Conservation (phyloP, 2,113 vertebrate genomes). For the Hemiscyllium ocellatum region DNA sequence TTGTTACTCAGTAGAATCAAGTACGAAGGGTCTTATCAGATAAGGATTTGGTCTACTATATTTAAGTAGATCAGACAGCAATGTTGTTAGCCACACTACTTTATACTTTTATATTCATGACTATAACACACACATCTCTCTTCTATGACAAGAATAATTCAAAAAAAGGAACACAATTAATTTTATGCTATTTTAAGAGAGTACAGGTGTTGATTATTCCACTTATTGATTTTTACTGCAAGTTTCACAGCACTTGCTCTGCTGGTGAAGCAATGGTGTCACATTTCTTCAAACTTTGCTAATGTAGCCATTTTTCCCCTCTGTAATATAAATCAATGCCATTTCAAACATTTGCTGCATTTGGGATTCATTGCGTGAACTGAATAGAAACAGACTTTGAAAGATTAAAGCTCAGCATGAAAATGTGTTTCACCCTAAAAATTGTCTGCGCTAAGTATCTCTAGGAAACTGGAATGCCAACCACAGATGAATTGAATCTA, state of each 20-base stretch:
- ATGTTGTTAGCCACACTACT: background rate
- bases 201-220: conserved; percentile 24
- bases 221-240: conserved; percentile 21
- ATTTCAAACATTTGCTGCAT: conserved; percentile 17
- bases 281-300: conserved; percentile 22
- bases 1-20: background rate
- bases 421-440: conserved; percentile 12
- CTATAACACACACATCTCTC: background rate
- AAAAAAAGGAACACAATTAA: background rate
- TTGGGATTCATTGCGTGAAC: conserved; percentile 19
- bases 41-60: background rate
- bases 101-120: background rate
- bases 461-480: background rate
- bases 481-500: background rate
- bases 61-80: background rate
- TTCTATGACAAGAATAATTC: background rate
- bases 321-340: conserved; percentile 13
- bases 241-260: background rate
- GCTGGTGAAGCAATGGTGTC: background rate
- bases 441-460: background rate
- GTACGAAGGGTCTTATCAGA: background rate
- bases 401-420: background rate
- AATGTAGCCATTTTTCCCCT: conserved; percentile 19
- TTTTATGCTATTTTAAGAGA: conserved; percentile 34
- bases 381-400: background rate